Evolutionary conservation across 2,113 vertebrate species (phyloP).

Genomic region (Pionites leucogaster): DNA sequence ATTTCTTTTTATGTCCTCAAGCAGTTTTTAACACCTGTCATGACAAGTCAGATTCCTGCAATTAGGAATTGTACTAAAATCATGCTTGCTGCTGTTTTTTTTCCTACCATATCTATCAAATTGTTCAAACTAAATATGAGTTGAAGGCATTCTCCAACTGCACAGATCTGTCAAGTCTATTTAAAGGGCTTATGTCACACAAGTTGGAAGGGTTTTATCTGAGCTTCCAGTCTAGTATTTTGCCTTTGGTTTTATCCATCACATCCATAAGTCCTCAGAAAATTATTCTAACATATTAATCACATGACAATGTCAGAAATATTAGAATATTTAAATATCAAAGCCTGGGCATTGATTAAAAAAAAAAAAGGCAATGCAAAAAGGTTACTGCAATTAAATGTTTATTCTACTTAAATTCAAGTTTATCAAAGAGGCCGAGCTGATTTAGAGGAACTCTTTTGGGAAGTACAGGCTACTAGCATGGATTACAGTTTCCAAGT

Average conservation of each 20-base stretch:
- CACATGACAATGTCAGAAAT: not conserved
- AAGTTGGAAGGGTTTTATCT: constrained; percentile 1
- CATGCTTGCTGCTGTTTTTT: not conserved
- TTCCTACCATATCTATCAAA: constrained; percentile 43
- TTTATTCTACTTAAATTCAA: not conserved
- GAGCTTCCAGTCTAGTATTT: not conserved
- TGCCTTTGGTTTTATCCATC: not conserved
- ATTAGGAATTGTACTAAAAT: constrained; percentile 40
- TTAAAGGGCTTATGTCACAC: constrained; percentile 2
- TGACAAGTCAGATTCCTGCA: constrained; percentile 47
- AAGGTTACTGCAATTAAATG: not conserved
- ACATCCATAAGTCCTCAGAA: not conserved
- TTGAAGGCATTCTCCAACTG: constrained; percentile 63
- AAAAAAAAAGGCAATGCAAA: not conserved
- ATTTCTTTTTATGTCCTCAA: constrained; percentile 13
- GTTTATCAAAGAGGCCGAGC: not conserved
- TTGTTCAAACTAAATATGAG: constrained; percentile 59
- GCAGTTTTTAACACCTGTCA: constrained; percentile 60
- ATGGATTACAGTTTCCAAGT: not conserved
- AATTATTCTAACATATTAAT: not conserved
- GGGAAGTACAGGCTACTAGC: not conserved
- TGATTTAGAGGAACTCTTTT: not conserved
- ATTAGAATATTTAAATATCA: not conserved
- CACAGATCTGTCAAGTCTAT: constrained; percentile 52
- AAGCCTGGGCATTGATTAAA: not conserved